These are phyloP conservation scores for Sinotaia quadrata DNA, from an alignment of 2,888 invertebrate species.

Conservation along the genomic window DNA sequence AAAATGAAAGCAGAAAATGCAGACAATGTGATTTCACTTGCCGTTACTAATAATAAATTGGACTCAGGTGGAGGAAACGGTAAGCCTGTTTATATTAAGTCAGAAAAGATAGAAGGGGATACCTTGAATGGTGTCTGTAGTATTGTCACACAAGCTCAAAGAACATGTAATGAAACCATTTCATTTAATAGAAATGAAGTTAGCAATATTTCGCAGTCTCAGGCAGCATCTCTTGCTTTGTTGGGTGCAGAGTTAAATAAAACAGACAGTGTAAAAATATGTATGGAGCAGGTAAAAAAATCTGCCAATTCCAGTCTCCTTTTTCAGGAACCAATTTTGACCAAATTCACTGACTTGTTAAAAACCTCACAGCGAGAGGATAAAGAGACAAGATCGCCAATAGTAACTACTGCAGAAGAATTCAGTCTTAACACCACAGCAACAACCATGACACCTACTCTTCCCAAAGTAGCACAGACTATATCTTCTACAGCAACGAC, in stretches of 20 bases:
- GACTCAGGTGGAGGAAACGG: no score
- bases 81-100: constrained; percentile 11
- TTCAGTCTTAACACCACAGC: background rate
- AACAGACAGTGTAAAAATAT: constrained; percentile 6
- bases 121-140: constrained; percentile 16
- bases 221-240: background rate
- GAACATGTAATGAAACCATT: no score
- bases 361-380: constrained; percentile 18
- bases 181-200: no score
- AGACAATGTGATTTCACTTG: background rate
- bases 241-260: background rate
- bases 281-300: background rate
- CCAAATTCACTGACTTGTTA: constrained; percentile 49
- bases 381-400: background rate
- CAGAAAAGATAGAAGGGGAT: constrained; percentile 29
- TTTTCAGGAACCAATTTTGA: constrained; percentile 46
- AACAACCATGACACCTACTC: background rate
- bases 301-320: constrained; percentile 31
- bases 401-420: background rate
- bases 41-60: background rate
- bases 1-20: background rate
- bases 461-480: constrained; percentile 5
- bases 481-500: background rate
- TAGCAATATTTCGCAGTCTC: background rate
- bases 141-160: no score